Evolutionary conservation across 2,888 invertebrate species (phyloP).

Genomic region (Tenthredo amoena): DNA sequence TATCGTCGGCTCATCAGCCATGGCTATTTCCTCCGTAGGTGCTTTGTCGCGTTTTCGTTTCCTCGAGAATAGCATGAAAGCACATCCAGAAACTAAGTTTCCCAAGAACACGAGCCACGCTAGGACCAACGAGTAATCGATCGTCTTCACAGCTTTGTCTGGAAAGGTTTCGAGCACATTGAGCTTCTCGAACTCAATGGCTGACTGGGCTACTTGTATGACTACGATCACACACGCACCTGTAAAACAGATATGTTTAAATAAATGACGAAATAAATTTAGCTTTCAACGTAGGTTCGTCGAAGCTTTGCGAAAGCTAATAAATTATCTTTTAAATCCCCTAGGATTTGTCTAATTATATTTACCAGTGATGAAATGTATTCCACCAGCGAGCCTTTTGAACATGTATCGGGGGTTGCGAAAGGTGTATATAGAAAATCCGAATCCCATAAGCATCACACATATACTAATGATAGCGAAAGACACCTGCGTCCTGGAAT

Average conservation of each 20-base stretch:
- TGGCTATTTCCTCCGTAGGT: constrained; percentile 89
- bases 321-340: not conserved
- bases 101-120: constrained; percentile 89
- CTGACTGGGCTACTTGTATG: constrained; percentile 88
- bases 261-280: not conserved
- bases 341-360: constrained; percentile 57
- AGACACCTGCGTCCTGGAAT: constrained; percentile 90
- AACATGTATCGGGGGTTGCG: constrained; percentile 93
- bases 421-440: constrained; percentile 92
- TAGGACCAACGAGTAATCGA: constrained; percentile 86
- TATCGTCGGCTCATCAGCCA: constrained; percentile 92
- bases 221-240: constrained; percentile 90
- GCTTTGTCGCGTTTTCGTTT: constrained; percentile 92
- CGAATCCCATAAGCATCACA: constrained; percentile 89
- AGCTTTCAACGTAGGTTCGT: not conserved
- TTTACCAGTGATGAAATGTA: constrained; percentile 91
- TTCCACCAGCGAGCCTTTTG: constrained; percentile 91
- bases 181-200: constrained; percentile 86
- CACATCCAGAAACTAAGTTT: constrained; percentile 84
- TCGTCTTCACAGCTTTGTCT: constrained; percentile 83
- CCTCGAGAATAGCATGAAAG: constrained; percentile 90
- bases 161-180: constrained; percentile 85
- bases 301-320: not conserved
- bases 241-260: constrained; percentile 73
- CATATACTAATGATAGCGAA: constrained; percentile 91